Evolutionary conservation across 2,888 invertebrate genomes (phyloP).

Genomic region (Euplagia quadripunctaria): DNA sequence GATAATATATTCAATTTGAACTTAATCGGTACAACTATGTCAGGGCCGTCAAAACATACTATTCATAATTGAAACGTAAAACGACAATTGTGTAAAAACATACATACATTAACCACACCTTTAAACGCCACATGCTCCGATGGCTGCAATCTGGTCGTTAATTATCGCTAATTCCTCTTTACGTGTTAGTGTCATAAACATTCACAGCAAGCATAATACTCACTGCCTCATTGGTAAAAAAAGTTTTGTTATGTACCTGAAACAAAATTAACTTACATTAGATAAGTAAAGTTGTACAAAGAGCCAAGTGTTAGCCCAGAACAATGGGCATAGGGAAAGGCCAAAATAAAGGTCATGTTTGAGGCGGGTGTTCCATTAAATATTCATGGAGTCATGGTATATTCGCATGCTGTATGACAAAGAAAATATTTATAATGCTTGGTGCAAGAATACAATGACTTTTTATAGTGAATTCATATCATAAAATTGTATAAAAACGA

Average conservation of each 20-base stretch:
- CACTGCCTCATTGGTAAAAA: conserved; percentile 21
- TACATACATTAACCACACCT: background rate
- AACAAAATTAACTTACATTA: conserved; percentile 70
- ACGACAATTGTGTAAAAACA: background rate
- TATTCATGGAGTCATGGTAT: conserved; percentile 72
- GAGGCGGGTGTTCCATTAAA: conserved; percentile 71
- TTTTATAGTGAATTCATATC: conserved; percentile 36
- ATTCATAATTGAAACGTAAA: background rate
- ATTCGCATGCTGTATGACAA: conserved; percentile 75
- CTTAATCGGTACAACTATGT: background rate
- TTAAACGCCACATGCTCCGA: background rate
- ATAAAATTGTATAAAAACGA: conserved; percentile 54
- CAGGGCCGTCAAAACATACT: background rate
- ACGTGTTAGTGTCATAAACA: background rate
- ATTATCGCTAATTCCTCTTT: background rate
- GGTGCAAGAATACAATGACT: conserved; percentile 59
- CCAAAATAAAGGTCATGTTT: conserved; percentile 81
- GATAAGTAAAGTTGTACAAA: conserved; percentile 58
- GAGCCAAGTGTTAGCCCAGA: conserved; percentile 56
- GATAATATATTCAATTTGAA: background rate
- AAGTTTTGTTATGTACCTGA: conserved; percentile 50
- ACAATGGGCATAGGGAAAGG: conserved; percentile 76
- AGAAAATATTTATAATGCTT: conserved; percentile 67
- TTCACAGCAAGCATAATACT: background rate
- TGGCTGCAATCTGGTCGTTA: background rate